phyloP scores from a whole-genome alignment of 1,140 invertebrate genomes.

The Drosophila guanche region DNA sequence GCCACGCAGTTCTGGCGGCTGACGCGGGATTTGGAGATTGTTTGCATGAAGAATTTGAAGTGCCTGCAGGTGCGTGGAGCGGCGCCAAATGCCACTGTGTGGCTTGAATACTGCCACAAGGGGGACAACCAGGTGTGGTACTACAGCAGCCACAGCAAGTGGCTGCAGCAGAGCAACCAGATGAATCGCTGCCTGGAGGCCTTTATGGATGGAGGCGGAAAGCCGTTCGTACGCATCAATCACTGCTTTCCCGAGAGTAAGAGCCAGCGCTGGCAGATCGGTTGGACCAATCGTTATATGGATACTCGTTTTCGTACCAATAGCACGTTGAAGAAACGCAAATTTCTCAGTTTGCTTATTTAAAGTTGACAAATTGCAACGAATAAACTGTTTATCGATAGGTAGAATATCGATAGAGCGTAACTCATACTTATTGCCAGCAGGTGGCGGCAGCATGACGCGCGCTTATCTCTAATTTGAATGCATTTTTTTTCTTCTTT shows the following conservation, averaged over 20 bases:
- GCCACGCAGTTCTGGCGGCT: conserved; percentile 61
- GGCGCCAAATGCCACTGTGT: too few relatives aligned
- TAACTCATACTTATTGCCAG: background rate
- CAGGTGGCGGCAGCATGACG: conserved; percentile 36
- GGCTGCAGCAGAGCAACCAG: too few relatives aligned
- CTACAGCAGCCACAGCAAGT: too few relatives aligned
- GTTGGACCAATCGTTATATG: conserved; percentile 56
- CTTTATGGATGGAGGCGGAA: conserved; percentile 71
- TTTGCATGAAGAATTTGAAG: too few relatives aligned
- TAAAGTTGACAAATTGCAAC: background rate
- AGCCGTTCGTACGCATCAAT: conserved; percentile 87
- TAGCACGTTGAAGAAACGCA: too few relatives aligned
- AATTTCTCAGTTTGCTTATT: too few relatives aligned
- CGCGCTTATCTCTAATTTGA: conserved; percentile 34
- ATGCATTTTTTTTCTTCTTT: background rate
- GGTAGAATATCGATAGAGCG: background rate
- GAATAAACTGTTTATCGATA: background rate
- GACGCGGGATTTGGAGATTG: conserved; percentile 85
- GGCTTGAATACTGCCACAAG: too few relatives aligned
- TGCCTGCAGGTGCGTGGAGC: too few relatives aligned
- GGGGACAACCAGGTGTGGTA: too few relatives aligned
- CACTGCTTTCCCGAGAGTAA: conserved; percentile 87
- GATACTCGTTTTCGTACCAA: too few relatives aligned
- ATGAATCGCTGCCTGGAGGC: conserved; percentile 74
- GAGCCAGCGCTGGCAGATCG: conserved; percentile 92